phyloP scores from a whole-genome alignment of 2,113 vertebrate species.

The Mobula birostris region DNA sequence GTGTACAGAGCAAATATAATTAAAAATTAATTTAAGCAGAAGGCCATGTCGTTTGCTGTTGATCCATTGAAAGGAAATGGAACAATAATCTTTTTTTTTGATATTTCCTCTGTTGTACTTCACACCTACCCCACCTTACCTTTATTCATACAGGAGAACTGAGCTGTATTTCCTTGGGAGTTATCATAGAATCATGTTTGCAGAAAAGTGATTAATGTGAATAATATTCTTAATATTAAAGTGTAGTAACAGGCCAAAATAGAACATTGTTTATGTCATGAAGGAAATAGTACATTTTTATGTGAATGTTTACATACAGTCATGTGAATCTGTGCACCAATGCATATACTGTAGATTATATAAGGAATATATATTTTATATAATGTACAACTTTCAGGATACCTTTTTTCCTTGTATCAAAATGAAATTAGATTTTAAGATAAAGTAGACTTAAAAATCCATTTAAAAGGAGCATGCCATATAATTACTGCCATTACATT shows the following conservation, averaged over 20 bases:
- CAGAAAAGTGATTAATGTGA: neutral
- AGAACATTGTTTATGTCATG: neutral
- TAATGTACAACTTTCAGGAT: neutral
- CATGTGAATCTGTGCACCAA: neutral
- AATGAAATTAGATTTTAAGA: neutral
- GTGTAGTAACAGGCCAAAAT: no score
- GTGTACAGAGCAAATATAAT: neutral
- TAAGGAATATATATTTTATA: neutral
- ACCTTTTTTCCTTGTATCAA: neutral
- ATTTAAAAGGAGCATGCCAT: neutral
- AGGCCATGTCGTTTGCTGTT: neutral
- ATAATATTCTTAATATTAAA: neutral
- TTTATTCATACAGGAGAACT: neutral
- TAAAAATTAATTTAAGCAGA: neutral
- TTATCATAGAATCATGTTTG: constrained; percentile 4
- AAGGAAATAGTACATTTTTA: neutral
- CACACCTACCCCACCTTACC: neutral
- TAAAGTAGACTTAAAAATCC: neutral
- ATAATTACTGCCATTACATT: neutral
- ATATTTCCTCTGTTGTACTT: neutral
- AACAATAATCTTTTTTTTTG: neutral
- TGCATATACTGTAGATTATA: neutral
- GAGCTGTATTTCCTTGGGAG: neutral
- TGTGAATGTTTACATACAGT: neutral
- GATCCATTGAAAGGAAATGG: neutral